These are phyloP conservation scores for Phasianus colchicus DNA, from an alignment of 2,113 vertebrate genomes.

Conservation along the genomic window DNA sequence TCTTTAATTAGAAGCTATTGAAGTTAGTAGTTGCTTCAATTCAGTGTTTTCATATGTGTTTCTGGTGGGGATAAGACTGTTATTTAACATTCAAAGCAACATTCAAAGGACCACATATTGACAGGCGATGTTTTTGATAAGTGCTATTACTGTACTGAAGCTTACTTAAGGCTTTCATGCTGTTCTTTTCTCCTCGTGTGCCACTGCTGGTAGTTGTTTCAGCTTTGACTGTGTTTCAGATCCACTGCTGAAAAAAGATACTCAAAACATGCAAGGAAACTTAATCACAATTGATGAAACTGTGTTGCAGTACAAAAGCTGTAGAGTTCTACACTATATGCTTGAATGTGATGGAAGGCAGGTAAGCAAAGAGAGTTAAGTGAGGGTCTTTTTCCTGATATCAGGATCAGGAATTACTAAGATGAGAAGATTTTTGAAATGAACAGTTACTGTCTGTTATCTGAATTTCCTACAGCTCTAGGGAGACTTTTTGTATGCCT, in stretches of 20 bases:
- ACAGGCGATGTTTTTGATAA: neutral
- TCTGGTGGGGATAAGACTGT: neutral
- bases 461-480: neutral
- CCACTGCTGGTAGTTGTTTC: neutral
- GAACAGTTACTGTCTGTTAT: neutral
- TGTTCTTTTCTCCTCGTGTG: constrained; percentile 17
- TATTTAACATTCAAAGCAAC: neutral
- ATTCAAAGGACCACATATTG: constrained; percentile 14
- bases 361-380: constrained; percentile 33
- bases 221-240: constrained; percentile 8
- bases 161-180: constrained; percentile 1
- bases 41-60: neutral
- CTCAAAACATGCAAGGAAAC: neutral
- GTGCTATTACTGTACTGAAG: neutral
- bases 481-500: neutral
- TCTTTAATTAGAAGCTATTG: neutral
- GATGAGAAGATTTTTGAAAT: neutral
- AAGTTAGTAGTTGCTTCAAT: neutral
- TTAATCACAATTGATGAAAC: neutral
- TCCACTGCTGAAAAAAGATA: neutral
- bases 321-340: neutral
- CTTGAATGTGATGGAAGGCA: neutral
- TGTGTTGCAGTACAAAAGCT: neutral
- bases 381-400: constrained; percentile 10
- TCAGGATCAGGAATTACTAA: neutral